Base-by-base conservation (phyloP, 2,113 vertebrate species). In the Zapus hudsonius region DNA sequence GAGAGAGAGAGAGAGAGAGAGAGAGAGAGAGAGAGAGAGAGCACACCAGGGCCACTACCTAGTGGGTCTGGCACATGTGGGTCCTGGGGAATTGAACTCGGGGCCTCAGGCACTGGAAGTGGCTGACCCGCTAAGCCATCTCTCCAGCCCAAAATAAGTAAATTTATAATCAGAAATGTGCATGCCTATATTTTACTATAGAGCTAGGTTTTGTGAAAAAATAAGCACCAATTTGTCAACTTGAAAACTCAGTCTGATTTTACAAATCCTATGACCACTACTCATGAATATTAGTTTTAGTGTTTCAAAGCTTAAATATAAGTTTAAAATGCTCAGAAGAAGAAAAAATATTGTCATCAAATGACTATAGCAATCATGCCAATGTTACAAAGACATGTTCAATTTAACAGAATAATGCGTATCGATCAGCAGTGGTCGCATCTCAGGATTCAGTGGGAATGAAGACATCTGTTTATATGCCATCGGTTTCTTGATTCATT, bases 231-330 rank as follows among this genome's bases (percentile, higher is more conserved):
- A 0, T 0, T 84, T 95, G 92, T 96, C 7, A 76, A 89, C 9
- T 87, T 22, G 31, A 95, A 94, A 92, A 70, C 13, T 44, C 0
- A 81, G 1, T 86, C n/a, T 76, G 7, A 23, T 66, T 94, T 95
- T 79, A 78, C 3, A 5, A 5, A 93, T 4, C 10, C 6, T 47
- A 5, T 86, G 12, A 92, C 33, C 29, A 82, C 69, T 91, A 91
- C 84, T 15, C 1, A n/a, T 52, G 11, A 16, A 85, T 15, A 66
- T 91, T 95, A 91, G 2, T 33, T n/a, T 5, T 9, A 79, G 63
- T 94, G 4, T n/a, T 87, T 70, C 44, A 11, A 70, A 31, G 13
- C 92, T 6, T 12, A 7, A 85, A 36, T 4, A 1, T 88, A 64
- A n/a, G 13, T 15, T 23, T 85, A 84, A 94, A 82, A 23, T 25